Evolutionary conservation across 2,888 invertebrate species (phyloP).

Genomic region (Trachelus tabidus): DNA sequence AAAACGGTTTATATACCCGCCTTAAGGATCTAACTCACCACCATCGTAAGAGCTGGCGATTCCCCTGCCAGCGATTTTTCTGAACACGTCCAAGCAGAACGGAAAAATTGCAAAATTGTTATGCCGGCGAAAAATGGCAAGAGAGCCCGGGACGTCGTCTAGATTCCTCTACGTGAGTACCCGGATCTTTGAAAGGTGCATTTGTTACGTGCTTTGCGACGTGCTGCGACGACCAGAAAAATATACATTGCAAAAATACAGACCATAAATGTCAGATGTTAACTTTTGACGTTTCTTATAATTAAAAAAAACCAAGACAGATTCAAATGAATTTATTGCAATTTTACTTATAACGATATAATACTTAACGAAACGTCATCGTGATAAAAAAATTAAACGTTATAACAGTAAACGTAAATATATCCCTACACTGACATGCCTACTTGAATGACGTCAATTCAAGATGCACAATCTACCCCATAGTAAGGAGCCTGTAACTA

Average conservation of each 20-base stretch:
- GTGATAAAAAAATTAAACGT: neutral
- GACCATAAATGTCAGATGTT: neutral
- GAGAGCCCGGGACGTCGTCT: neutral
- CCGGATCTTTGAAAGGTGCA: neutral
- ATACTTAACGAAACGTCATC: neutral
- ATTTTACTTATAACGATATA: neutral
- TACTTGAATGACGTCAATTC: neutral
- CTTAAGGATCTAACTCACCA: neutral
- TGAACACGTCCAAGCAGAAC: neutral
- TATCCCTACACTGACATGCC: neutral
- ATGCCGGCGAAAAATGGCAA: neutral
- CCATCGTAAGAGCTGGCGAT: neutral
- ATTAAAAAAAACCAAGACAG: no score
- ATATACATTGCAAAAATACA: neutral
- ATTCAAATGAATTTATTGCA: neutral
- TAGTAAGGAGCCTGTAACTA: neutral
- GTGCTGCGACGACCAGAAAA: neutral
- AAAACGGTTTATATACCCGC: slow-evolving; percentile 41
- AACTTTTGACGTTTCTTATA: no score
- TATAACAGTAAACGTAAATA: neutral
- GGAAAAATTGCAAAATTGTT: neutral
- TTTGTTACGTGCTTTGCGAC: neutral
- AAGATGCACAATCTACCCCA: neutral
- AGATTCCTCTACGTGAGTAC: neutral
- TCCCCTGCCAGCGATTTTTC: neutral